phyloP scores from a whole-genome alignment of 2,113 vertebrate species.

The Poicephalus gulielmi region DNA sequence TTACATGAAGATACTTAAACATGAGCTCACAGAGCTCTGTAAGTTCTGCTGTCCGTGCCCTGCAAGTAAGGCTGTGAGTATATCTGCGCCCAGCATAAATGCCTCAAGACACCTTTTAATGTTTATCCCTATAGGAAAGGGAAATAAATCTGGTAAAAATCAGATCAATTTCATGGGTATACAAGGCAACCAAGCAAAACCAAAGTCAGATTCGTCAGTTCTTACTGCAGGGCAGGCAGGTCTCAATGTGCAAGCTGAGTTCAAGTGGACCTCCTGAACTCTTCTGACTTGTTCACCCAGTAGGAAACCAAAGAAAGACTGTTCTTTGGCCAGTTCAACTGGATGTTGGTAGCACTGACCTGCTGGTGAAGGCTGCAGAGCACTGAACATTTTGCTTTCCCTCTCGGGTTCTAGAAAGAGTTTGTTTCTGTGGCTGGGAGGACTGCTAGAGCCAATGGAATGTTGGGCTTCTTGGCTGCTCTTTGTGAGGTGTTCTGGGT shows the following conservation, averaged over 20 bases:
- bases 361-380: not conserved
- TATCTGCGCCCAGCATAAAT: not conserved
- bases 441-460: not conserved
- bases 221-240: not conserved
- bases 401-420: not conserved
- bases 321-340: not conserved
- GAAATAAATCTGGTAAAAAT: not conserved
- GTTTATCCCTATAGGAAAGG: not conserved
- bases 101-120: not conserved
- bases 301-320: not conserved
- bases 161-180: not conserved
- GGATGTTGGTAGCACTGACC: accelerated
- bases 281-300: not conserved
- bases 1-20: not conserved
- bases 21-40: not conserved
- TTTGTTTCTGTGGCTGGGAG: not conserved
- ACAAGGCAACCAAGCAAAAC: not conserved
- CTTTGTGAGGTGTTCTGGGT: not conserved
- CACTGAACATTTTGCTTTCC: not conserved
- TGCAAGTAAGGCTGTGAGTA: not conserved
- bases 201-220: not conserved
- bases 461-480: not conserved
- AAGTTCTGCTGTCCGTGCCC: not conserved
- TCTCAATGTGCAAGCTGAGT: not conserved
- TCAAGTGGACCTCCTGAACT: not conserved